Evolutionary conservation across 1,140 invertebrate species (phyloP).

Genomic region (Drosophila neocordata): DNA sequence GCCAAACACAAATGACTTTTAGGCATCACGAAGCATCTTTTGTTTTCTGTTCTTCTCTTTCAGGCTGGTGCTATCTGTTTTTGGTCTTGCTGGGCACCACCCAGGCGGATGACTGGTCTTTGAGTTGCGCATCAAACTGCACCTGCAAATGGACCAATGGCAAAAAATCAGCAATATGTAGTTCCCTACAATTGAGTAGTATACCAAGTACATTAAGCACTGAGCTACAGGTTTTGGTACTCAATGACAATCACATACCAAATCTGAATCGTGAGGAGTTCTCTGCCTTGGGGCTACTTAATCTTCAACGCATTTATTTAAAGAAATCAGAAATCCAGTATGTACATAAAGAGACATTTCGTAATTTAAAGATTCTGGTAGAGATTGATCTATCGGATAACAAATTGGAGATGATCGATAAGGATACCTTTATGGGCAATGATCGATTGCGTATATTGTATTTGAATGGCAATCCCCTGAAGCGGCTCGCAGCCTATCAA

Average conservation of each 20-base stretch:
- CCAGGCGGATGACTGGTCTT: constrained; percentile 89
- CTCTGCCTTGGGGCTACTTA: constrained; percentile 89
- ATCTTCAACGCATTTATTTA: constrained; percentile 92
- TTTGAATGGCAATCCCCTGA: constrained; percentile 89
- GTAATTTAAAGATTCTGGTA: constrained; percentile 92
- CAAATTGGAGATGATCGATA: constrained; percentile 86
- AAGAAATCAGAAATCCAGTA: constrained; percentile 88
- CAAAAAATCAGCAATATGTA: constrained; percentile 93
- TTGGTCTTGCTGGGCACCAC: constrained; percentile 71
- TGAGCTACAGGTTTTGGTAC: constrained; percentile 93
- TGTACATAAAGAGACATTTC: constrained; percentile 92
- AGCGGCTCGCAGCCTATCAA: constrained; percentile 85
- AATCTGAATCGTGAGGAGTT: constrained; percentile 91
- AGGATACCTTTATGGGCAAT: constrained; percentile 90
- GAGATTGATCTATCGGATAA: constrained; percentile 93
- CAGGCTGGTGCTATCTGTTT: constrained; percentile 34
- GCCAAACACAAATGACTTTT: constrained; percentile 32
- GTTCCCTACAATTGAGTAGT: constrained; percentile 88
- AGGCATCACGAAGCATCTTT: neutral
- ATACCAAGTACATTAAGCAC: constrained; percentile 89
- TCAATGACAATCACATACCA: constrained; percentile 91
- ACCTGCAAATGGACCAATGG: constrained; percentile 95
- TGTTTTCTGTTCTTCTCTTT: neutral
- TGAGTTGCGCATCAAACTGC: constrained; percentile 89
- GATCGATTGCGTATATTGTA: constrained; percentile 88